These are phyloP conservation scores for Leptoclinus maculatus DNA, from an alignment of 2,797 vertebrate species.

Conservation along the genomic window DNA sequence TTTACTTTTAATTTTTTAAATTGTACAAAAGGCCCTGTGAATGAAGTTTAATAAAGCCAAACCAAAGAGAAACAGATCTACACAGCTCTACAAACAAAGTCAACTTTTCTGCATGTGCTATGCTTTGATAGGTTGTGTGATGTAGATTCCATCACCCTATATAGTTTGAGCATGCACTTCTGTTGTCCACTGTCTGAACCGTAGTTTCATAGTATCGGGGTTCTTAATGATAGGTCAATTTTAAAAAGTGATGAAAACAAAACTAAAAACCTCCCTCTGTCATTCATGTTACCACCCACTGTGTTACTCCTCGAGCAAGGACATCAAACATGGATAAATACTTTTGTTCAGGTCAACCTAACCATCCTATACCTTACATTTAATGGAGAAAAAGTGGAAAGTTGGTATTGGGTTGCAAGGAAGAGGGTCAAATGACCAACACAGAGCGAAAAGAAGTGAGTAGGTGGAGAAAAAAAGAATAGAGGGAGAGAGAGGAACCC, in stretches of 20 bases:
- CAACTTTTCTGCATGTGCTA: too few species aligned
- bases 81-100: too few species aligned
- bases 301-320: background rate
- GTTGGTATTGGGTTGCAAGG: background rate
- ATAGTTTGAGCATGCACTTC: too few species aligned
- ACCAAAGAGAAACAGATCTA: too few species aligned
- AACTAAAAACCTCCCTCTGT: background rate
- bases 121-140: too few species aligned
- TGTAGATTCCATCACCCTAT: too few species aligned
- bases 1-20: too few species aligned
- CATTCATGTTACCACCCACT: background rate
- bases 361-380: slow-evolving; percentile 5
- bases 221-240: background rate
- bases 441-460: background rate
- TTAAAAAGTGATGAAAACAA: background rate
- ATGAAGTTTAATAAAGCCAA: too few species aligned
- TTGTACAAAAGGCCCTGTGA: too few species aligned
- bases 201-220: background rate
- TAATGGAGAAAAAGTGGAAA: slow-evolving; percentile 8
- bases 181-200: background rate
- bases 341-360: background rate
- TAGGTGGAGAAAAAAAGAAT: background rate
- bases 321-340: slow-evolving; percentile 3
- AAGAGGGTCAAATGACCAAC: slow-evolving; percentile 22
- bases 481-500: slow-evolving; percentile 2